Percentiles rank a stretch among this genome's conserved stretches.
phyloP scores from a whole-genome alignment of 2,888 invertebrate species.

The Metallyticus violacea region DNA sequence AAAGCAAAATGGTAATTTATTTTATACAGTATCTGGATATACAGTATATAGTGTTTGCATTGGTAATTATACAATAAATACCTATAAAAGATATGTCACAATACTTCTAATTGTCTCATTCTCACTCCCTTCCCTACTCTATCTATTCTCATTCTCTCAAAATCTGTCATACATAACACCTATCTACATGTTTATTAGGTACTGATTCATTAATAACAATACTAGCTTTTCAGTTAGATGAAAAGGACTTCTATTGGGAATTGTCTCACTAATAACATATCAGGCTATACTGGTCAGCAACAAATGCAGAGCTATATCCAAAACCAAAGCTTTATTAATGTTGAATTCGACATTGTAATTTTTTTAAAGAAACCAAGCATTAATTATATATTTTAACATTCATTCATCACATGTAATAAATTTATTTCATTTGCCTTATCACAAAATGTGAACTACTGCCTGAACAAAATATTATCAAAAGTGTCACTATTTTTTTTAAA shows the following conservation, averaged over 20 bases:
- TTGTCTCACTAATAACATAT: neutral
- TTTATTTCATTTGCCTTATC: neutral
- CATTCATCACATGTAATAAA: neutral
- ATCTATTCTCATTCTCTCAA: neutral
- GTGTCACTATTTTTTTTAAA: neutral
- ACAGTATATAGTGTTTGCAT: neutral
- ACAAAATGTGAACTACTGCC: neutral
- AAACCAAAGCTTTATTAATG: neutral
- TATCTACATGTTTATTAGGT: neutral
- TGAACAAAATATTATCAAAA: neutral
- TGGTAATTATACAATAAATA: neutral
- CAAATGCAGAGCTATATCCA: neutral
- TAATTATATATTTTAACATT: neutral
- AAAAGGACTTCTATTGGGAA: neutral
- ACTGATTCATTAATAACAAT: neutral
- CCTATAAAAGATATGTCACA: neutral
- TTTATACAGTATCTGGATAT: neutral
- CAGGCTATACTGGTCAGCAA: neutral
- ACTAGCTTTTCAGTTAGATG: neutral
- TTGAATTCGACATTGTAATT: neutral
- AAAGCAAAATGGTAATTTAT: neutral
- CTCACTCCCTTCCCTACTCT: neutral
- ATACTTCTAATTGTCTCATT: neutral
- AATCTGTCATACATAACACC: neutral
- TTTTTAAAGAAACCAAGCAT: neutral